Percentiles rank a stretch among this genome's conserved stretches.
phyloP scores from a whole-genome alignment of 2,888 invertebrate genomes.

The Eupithecia subfuscata region DNA sequence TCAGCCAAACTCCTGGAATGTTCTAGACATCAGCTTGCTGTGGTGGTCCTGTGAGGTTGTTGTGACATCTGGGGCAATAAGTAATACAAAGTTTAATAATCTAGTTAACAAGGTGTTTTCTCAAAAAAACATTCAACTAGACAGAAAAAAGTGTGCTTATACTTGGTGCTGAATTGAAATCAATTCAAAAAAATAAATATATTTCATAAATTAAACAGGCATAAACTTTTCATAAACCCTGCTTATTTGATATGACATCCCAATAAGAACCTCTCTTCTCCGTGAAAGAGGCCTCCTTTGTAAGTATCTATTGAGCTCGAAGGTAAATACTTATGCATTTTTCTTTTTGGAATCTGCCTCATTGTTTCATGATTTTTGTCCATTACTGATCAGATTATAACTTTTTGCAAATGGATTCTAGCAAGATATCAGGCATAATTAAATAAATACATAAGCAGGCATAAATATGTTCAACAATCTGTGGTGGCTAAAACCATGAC shows the following conservation, averaged over 20 bases:
- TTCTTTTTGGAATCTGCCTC: background rate
- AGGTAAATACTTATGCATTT: background rate
- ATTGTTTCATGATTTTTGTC: background rate
- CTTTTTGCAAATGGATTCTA: background rate
- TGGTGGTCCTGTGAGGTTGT: conserved; percentile 46
- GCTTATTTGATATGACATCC: background rate
- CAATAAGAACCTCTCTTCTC: too few relatives aligned
- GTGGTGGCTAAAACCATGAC: background rate
- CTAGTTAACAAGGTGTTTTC: background rate
- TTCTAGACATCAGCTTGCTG: conserved; percentile 66
- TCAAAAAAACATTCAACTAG: background rate
- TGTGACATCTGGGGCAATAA: conserved; percentile 60
- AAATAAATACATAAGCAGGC: background rate
- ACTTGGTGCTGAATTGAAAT: background rate
- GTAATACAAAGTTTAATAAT: background rate
- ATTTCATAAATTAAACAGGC: background rate
- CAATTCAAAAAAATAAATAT: background rate
- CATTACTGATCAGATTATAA: background rate
- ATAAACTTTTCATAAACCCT: background rate
- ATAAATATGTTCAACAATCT: background rate
- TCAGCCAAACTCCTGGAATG: conserved; percentile 67
- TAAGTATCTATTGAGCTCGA: background rate
- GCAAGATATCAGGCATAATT: background rate
- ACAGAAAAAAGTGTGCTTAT: background rate
- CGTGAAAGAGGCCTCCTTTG: too few relatives aligned